These are phyloP conservation scores for Actenoides hombroni DNA, from an alignment of 2,113 vertebrate species.

Conservation along the genomic window DNA sequence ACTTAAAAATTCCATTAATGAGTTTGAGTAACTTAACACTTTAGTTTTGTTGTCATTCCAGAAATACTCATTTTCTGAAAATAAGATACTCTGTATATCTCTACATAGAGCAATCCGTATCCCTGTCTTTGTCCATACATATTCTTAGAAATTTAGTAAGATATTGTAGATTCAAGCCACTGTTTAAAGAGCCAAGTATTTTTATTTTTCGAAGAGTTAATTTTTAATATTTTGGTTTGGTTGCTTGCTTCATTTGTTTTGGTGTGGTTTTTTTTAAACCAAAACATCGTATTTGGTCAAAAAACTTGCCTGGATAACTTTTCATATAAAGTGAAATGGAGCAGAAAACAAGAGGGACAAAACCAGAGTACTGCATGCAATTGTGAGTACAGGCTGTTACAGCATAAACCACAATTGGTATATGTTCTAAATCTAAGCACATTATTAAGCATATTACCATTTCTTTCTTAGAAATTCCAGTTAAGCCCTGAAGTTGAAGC, in stretches of 20 bases:
- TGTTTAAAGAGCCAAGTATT: not conserved
- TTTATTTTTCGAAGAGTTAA: not conserved
- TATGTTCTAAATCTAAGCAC: not conserved
- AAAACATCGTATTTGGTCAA: not conserved
- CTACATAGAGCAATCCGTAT: not conserved
- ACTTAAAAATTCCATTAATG: not conserved
- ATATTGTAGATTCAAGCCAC: not conserved
- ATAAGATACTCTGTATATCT: not conserved
- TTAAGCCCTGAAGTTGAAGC: not conserved
- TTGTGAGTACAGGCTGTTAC: not conserved
- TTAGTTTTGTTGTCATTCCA: not conserved
- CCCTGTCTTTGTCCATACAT: not conserved
- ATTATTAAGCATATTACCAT: not conserved
- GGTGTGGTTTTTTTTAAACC: not conserved
- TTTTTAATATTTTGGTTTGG: not conserved
- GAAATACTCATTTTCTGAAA: not conserved
- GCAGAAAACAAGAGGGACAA: not conserved
- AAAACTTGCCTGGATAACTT: not conserved
- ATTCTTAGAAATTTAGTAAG: not conserved
- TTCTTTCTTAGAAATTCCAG: not conserved
- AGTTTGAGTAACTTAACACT: not conserved
- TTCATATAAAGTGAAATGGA: not conserved
- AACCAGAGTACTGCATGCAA: not conserved
- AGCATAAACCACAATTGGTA: not conserved
- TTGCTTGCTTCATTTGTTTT: not conserved